These are phyloP conservation scores for Paramisgurnus dabryanus DNA, from an alignment of 2,113 vertebrate genomes.

Conservation along the genomic window DNA sequence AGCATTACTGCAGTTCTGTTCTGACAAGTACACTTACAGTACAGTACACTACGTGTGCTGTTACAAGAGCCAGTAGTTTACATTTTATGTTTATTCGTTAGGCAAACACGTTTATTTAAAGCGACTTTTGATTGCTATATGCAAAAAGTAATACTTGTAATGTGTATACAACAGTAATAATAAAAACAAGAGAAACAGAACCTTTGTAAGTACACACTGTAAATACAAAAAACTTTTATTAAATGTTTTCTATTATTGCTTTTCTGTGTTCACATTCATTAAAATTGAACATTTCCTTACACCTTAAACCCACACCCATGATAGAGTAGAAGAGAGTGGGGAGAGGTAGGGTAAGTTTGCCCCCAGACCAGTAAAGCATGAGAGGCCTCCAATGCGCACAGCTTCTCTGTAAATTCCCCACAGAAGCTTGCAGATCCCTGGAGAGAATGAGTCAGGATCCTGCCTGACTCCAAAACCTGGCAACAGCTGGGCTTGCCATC, in stretches of 20 bases:
- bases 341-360: constrained; percentile 63
- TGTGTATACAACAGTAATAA: too few species aligned
- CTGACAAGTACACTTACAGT: background rate
- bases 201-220: too few species aligned
- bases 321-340: constrained; percentile 48
- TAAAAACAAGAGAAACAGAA: accelerated
- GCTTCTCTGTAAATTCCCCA: constrained; percentile 69
- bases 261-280: background rate
- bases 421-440: constrained; percentile 63
- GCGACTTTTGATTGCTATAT: too few species aligned
- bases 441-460: constrained; percentile 60
- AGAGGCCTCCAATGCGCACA: constrained; percentile 64
- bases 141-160: too few species aligned
- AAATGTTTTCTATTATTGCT: too few species aligned
- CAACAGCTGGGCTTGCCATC: constrained; percentile 80
- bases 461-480: constrained; percentile 68
- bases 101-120: too few species aligned
- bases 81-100: too few species aligned
- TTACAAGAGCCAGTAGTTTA: background rate
- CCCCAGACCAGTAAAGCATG: constrained; percentile 58
- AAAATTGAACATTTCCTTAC: background rate
- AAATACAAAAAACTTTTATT: too few species aligned
- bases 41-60: background rate
- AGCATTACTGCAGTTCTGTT: background rate
- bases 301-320: constrained; percentile 57